A percentile compares a stretch with the other conserved stretches of the same genome.
Evolutionary conservation across 1,140 invertebrate species (phyloP).

Genomic region (Pseudoatta argentina): DNA sequence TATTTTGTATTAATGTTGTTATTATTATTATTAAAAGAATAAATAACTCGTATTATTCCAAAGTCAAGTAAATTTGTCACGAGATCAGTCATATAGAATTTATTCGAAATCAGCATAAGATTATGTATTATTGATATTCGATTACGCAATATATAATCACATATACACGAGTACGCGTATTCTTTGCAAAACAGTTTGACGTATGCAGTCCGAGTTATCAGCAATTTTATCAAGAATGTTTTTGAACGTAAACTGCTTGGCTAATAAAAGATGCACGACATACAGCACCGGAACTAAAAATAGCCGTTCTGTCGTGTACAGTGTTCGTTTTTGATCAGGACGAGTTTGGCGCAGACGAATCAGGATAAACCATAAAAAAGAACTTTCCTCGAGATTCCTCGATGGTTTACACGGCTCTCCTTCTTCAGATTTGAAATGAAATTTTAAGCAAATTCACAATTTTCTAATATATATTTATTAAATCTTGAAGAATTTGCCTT

Average conservation of each 20-base stretch:
- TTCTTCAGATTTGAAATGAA: not conserved
- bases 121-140: not conserved
- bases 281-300: slow-evolving; percentile 38
- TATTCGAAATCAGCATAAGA: not conserved
- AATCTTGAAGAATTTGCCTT: not conserved
- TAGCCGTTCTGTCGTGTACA: not conserved
- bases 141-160: not conserved
- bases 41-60: not conserved
- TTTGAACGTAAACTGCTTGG: slow-evolving; percentile 1
- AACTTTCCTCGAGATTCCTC: not conserved
- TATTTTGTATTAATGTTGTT: not conserved
- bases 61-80: not conserved
- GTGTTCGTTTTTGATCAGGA: slow-evolving; percentile 27
- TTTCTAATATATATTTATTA: not conserved
- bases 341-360: not conserved
- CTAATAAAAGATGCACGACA: slow-evolving; percentile 37
- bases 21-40: not conserved
- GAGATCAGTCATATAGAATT: not conserved
- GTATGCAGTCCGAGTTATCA: slow-evolving; percentile 20
- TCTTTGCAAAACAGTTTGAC: not conserved
- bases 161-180: not conserved
- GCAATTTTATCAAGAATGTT: slow-evolving; percentile 9
- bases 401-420: not conserved
- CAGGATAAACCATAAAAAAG: not conserved
- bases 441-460: not conserved